phyloP scores from a whole-genome alignment of 2,888 invertebrate genomes.

The Geotrupes spiniger region DNA sequence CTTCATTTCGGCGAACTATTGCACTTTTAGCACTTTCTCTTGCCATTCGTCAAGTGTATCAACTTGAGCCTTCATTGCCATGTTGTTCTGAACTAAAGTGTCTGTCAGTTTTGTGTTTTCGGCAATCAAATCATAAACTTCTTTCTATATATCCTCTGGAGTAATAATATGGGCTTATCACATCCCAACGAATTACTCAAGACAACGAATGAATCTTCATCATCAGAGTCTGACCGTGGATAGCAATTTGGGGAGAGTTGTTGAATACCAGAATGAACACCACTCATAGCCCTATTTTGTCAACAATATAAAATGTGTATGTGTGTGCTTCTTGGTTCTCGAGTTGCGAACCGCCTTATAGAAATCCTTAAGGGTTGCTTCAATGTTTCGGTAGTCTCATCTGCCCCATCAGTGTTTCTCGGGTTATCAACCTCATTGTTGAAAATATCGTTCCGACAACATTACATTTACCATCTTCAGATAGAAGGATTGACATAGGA shows the following conservation, averaged over 20 bases:
- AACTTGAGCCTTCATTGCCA: constrained; percentile 66
- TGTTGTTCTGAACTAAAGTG: constrained; percentile 63
- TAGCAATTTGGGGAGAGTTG: constrained; percentile 28
- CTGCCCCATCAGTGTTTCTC: too few species aligned
- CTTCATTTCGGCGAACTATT: constrained; percentile 66
- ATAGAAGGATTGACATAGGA: too few species aligned
- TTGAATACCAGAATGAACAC: constrained; percentile 22
- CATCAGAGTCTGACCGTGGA: constrained; percentile 34
- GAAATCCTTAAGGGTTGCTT: too few species aligned
- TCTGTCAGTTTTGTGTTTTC: constrained; percentile 50
- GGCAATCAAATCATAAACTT: constrained; percentile 36
- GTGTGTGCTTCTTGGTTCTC: too few species aligned
- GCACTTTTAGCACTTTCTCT: constrained; percentile 62
- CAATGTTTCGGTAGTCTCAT: too few species aligned
- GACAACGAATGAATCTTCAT: constrained; percentile 44
- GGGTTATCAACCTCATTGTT: too few species aligned
- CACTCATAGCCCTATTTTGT: background rate
- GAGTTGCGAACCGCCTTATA: too few species aligned
- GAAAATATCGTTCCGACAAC: too few species aligned
- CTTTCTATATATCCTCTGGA: constrained; percentile 39
- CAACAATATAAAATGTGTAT: too few species aligned
- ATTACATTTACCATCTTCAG: too few species aligned
- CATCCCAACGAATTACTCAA: constrained; percentile 25
- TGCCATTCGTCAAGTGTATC: constrained; percentile 61
- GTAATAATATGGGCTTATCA: constrained; percentile 18